Conservation (phyloP, 2,113 vertebrate genomes). For the Albula glossodonta region DNA sequence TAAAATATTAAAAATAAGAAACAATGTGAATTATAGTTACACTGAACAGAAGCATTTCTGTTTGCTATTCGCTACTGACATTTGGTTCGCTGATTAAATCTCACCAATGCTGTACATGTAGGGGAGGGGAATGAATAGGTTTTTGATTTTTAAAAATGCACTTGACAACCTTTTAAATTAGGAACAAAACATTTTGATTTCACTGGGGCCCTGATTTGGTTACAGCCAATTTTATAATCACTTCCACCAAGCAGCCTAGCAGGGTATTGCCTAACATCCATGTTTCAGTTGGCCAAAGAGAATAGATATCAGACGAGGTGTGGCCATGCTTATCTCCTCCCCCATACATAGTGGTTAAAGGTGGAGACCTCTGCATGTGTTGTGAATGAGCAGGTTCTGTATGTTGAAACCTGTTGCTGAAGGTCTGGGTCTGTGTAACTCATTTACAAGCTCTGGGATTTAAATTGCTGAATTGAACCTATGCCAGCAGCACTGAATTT, state of each 20-base stretch:
- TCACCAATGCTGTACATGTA: too few relatives aligned
- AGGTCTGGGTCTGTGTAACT: slow-evolving; percentile 58
- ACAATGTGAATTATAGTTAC: too few relatives aligned
- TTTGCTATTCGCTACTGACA: too few relatives aligned
- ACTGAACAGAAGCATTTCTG: too few relatives aligned
- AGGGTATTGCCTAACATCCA: background rate
- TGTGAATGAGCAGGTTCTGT: slow-evolving; percentile 60
- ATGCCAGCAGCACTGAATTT: background rate
- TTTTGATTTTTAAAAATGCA: background rate
- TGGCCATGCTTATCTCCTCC: slow-evolving; percentile 49
- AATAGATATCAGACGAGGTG: slow-evolving; percentile 30
- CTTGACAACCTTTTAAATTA: background rate
- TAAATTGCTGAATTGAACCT: background rate
- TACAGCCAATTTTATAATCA: background rate
- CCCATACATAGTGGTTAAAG: slow-evolving; percentile 18
- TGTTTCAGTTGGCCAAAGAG: background rate
- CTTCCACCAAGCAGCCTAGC: background rate
- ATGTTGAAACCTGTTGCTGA: slow-evolving; percentile 58
- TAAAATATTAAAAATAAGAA: too few relatives aligned
- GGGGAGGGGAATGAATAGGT: too few relatives aligned
- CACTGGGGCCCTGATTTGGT: background rate
- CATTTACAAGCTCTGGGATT: slow-evolving; percentile 52
- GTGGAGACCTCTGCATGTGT: slow-evolving; percentile 5
- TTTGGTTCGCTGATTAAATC: too few relatives aligned
- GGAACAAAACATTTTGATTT: background rate